Conservation (phyloP, 2,888 invertebrate genomes). For the Saturnia pavonia region DNA sequence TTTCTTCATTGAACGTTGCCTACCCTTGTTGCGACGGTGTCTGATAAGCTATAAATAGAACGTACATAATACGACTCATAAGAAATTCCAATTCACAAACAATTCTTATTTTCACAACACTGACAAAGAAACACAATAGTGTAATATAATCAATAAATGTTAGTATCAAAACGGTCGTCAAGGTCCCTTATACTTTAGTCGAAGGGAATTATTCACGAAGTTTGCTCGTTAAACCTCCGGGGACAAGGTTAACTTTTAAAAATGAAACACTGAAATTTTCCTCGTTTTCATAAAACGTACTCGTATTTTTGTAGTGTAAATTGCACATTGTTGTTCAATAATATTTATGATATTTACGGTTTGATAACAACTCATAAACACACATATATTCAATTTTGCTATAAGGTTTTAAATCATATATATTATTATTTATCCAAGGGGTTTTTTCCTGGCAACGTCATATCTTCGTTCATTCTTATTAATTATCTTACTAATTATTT, state of each 20-base stretch:
- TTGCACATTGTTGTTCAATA: not conserved
- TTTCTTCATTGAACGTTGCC: too few species aligned
- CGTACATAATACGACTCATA: not conserved
- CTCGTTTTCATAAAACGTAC: constrained; percentile 26
- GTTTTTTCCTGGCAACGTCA: too few species aligned
- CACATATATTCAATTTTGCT: not conserved
- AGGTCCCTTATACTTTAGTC: constrained; percentile 22
- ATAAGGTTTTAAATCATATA: not conserved
- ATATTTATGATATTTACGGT: not conserved
- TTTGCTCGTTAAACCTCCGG: constrained; percentile 58
- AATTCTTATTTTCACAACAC: not conserved
- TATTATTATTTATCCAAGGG: too few species aligned
- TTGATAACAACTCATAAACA: not conserved
- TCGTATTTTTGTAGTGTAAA: constrained; percentile 30
- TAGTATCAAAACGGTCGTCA: constrained; percentile 27
- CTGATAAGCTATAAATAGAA: not conserved
- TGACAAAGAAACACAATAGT: not conserved
- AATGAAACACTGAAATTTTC: constrained; percentile 33
- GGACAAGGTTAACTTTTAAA: constrained; percentile 50
- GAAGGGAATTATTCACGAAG: constrained; percentile 54
- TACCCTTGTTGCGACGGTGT: not conserved
- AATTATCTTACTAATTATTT: too few species aligned
- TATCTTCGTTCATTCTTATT: too few species aligned
- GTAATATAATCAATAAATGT: constrained; percentile 31
- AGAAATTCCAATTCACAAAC: not conserved